These are phyloP conservation scores for Blastobasis adustella DNA, from an alignment of 2,888 invertebrate species.

Conservation along the genomic window DNA sequence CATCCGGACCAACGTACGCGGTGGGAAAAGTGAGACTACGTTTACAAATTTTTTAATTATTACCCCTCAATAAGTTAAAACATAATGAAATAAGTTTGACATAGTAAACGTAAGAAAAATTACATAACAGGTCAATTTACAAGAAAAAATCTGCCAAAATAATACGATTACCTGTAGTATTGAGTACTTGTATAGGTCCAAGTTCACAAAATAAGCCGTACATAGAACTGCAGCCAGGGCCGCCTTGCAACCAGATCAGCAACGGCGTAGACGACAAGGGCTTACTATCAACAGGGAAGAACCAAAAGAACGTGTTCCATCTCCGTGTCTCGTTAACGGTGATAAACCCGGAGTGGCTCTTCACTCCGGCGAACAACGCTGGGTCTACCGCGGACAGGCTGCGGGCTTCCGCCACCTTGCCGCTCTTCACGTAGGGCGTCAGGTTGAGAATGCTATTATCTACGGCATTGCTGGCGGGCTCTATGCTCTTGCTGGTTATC, in stretches of 20 bases:
- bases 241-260: constrained; percentile 89
- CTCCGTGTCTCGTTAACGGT: constrained; percentile 81
- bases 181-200: constrained; percentile 41
- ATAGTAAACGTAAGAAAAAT: too few relatives aligned
- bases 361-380: constrained; percentile 26
- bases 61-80: too few relatives aligned
- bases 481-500: neutral
- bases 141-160: too few relatives aligned
- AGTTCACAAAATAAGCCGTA: constrained; percentile 35
- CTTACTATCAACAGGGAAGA: constrained; percentile 70
- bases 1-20: too few relatives aligned
- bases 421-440: constrained; percentile 21
- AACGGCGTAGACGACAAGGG: constrained; percentile 67
- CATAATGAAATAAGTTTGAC: too few relatives aligned
- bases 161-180: constrained; percentile 40
- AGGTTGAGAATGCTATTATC: constrained; percentile 38
- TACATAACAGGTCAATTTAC: too few relatives aligned
- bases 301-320: constrained; percentile 88
- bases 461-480: neutral
- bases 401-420: constrained; percentile 18
- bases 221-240: constrained; percentile 80
- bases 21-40: too few relatives aligned
- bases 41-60: too few relatives aligned
- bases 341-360: constrained; percentile 57
- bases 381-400: constrained; percentile 24